Conservation (phyloP, 1,140 invertebrate species). For the Reticulitermes speratus region DNA sequence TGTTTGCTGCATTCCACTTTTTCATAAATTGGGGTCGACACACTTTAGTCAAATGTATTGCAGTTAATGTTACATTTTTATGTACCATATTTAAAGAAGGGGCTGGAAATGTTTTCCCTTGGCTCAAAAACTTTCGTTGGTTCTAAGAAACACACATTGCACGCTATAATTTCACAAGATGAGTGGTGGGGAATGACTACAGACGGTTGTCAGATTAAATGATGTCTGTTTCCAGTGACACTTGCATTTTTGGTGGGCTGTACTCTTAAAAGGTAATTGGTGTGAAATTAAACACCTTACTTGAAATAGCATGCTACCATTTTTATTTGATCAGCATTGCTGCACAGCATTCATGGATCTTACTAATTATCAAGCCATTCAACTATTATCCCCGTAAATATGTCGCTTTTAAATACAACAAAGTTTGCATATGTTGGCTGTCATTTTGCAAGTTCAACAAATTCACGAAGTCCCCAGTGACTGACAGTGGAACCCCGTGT, state of each 20-base stretch:
- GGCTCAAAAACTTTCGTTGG: no score
- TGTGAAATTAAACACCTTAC: not conserved
- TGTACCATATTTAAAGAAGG: no score
- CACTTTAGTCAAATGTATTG: no score
- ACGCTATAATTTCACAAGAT: no score
- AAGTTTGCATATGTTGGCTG: not conserved
- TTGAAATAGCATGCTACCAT: not conserved
- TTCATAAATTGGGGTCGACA: no score
- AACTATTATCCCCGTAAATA: not conserved
- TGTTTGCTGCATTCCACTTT: no score
- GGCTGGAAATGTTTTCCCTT: no score
- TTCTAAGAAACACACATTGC: no score
- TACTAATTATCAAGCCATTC: not conserved
- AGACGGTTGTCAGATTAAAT: no score
- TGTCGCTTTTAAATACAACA: not conserved
- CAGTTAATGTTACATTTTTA: no score
- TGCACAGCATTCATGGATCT: not conserved
- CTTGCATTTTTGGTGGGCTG: not conserved
- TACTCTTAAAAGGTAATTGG: slow-evolving; percentile 1
- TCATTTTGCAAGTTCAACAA: not conserved
- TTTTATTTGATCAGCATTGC: not conserved
- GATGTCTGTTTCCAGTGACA: not conserved
- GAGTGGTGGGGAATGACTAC: no score
- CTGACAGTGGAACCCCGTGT: slow-evolving; percentile 1
- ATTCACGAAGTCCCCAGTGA: not conserved